A percentile compares a stretch with the other conserved stretches of the same genome.
Evolutionary conservation across 2,888 invertebrate species (phyloP).

Genomic region (Fragum whitleyi): DNA sequence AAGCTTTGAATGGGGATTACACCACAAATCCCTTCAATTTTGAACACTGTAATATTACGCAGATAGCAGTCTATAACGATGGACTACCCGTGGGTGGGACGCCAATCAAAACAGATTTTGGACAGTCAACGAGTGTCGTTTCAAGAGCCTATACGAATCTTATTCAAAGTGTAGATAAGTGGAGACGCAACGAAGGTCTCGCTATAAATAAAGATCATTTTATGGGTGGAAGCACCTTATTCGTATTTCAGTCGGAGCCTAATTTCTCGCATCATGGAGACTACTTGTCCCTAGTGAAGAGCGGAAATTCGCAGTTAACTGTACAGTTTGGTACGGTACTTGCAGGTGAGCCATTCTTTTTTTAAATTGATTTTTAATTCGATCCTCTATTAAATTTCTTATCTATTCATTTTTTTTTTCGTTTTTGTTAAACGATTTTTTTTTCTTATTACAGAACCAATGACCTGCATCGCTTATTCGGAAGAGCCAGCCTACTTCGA

Average conservation of each 20-base stretch:
- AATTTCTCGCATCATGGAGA: constrained; percentile 42
- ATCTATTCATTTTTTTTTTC: background rate
- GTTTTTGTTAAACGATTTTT: background rate
- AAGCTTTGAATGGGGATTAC: constrained; percentile 45
- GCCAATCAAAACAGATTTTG: constrained; percentile 46
- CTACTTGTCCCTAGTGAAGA: constrained; percentile 31
- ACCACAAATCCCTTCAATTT: constrained; percentile 61
- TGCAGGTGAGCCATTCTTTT: background rate
- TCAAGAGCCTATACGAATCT: constrained; percentile 43
- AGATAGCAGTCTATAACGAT: constrained; percentile 50
- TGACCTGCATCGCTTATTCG: constrained; percentile 37
- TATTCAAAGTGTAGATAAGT: constrained; percentile 35
- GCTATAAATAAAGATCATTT: constrained; percentile 21
- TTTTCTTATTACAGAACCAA: constrained; percentile 39
- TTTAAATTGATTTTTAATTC: background rate
- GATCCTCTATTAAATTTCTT: no score
- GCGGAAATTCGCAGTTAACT: constrained; percentile 9
- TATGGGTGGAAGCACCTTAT: constrained; percentile 32
- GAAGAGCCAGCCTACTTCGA: constrained; percentile 28
- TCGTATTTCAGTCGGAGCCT: constrained; percentile 41
- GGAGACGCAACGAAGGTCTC: constrained; percentile 47
- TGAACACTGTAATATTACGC: constrained; percentile 44
- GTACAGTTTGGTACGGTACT: constrained; percentile 5
- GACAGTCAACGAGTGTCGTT: background rate
- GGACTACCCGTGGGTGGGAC: constrained; percentile 52